phyloP scores from a whole-genome alignment of 2,113 vertebrate species.

The Saimiri boliviensis region DNA sequence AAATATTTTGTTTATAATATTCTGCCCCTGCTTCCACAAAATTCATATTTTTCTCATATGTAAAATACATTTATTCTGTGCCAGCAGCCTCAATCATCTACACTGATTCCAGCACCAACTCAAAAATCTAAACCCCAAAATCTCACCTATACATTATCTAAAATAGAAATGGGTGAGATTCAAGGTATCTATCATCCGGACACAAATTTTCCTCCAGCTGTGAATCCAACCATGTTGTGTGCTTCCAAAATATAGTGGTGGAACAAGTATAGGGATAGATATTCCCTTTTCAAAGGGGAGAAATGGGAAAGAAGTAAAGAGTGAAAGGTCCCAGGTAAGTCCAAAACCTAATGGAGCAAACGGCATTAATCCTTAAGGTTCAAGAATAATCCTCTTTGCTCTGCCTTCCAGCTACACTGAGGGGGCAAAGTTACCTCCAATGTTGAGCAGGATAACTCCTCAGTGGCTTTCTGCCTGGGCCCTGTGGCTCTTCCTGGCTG shows the following conservation, averaged over 20 bases:
- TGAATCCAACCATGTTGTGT: not conserved
- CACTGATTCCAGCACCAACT: not conserved
- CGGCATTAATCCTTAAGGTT: not conserved
- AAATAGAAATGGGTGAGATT: not conserved
- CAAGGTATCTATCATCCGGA: not conserved
- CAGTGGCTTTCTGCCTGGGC: not conserved
- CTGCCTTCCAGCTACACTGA: not conserved
- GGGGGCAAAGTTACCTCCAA: rapidly evolving
- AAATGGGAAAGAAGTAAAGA: not conserved
- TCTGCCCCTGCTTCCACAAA: not conserved
- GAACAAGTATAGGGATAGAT: rapidly evolving
- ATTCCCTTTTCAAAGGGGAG: not conserved
- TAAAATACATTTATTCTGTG: not conserved
- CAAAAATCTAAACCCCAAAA: not conserved
- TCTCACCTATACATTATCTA: not conserved
- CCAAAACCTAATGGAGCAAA: not conserved
- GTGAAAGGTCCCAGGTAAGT: not conserved
- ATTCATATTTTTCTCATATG: not conserved
- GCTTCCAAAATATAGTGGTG: not conserved
- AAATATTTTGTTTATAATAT: not conserved
- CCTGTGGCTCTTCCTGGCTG: not conserved
- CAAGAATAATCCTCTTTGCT: not conserved
- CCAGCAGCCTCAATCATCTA: not conserved
- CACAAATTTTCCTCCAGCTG: not conserved
- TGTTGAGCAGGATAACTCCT: rapidly evolving